These are phyloP conservation scores for Teleiodes luculella DNA, from an alignment of 2,888 invertebrate genomes.

Conservation along the genomic window DNA sequence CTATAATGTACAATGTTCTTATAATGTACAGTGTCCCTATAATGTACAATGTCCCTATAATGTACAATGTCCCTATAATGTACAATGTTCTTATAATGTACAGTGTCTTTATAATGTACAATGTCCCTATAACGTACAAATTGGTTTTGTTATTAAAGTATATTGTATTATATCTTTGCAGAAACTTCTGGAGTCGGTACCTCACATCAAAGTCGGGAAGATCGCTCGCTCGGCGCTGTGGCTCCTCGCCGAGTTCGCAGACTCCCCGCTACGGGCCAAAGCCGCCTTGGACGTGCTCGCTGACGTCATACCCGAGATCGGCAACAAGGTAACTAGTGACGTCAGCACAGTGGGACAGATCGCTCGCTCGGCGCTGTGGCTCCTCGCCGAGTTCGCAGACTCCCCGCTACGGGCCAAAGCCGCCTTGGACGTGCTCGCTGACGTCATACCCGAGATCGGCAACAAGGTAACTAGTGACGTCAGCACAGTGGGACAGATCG, in stretches of 20 bases:
- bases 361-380: constrained; percentile 97
- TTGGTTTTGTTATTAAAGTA: too few relatives aligned
- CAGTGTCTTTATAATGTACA: too few relatives aligned
- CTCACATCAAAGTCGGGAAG: constrained; percentile 92
- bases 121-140: too few relatives aligned
- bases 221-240: constrained; percentile 96
- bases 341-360: constrained; percentile 93
- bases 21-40: too few relatives aligned
- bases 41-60: too few relatives aligned
- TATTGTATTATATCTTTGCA: constrained; percentile 33
- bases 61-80: too few relatives aligned
- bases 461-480: too few relatives aligned
- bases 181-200: constrained; percentile 88
- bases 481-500: constrained; percentile 93
- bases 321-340: too few relatives aligned
- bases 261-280: constrained; percentile 85
- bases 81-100: too few relatives aligned
- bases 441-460: constrained; percentile 48
- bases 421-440: constrained; percentile 85
- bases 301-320: constrained; percentile 45
- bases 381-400: constrained; percentile 96
- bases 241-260: constrained; percentile 98
- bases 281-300: constrained; percentile 87
- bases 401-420: constrained; percentile 86
- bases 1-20: too few relatives aligned